These are phyloP conservation scores for Myotis yumanensis DNA, from an alignment of 2,113 vertebrate genomes.

Conservation along the genomic window DNA sequence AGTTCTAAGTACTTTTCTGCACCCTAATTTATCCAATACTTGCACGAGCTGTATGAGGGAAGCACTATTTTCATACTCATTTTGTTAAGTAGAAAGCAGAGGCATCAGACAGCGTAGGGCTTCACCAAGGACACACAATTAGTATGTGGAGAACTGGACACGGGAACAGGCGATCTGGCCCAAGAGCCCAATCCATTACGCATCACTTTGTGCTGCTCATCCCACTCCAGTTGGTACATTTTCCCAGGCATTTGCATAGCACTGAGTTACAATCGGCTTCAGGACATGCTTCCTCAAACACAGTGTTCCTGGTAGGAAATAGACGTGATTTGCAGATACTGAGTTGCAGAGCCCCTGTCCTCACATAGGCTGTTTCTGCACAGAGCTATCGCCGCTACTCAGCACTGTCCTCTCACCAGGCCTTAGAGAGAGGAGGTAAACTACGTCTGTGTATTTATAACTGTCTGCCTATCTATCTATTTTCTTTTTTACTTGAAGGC, in stretches of 20 bases:
- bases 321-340: background rate
- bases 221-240: background rate
- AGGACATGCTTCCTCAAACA: background rate
- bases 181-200: background rate
- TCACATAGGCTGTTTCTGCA: background rate
- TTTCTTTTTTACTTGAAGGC: background rate
- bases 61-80: background rate
- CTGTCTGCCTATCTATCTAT: background rate
- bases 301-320: background rate
- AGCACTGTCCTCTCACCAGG: conserved; percentile 24
- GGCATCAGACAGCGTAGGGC: background rate
- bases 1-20: background rate
- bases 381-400: background rate
- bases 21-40: background rate
- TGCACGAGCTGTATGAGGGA: background rate
- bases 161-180: background rate
- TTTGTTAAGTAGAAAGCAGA: background rate
- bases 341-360: background rate
- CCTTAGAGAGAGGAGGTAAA: background rate
- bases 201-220: rapidly evolving
- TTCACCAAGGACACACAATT: background rate
- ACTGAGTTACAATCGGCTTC: background rate
- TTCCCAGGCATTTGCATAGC: background rate
- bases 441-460: background rate
- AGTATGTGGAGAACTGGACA: background rate